Base-by-base conservation (phyloP, 1,140 invertebrate species). In the Artemia franciscana region DNA sequence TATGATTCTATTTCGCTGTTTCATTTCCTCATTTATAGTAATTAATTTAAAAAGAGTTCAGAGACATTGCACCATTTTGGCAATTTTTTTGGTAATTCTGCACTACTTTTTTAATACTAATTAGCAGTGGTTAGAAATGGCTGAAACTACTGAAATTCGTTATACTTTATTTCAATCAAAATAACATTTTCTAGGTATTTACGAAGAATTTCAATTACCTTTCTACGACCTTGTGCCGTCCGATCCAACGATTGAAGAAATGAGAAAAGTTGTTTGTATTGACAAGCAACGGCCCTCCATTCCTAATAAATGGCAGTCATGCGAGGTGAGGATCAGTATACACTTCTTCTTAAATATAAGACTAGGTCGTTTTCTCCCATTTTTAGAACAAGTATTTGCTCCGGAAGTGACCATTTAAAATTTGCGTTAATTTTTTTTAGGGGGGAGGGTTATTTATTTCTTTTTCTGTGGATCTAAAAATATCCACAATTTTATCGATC, bases 231-330 rank as follows among this genome's bases (percentile, higher is more conserved):
- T 87, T 68, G 90, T 96, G 63, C 86, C 88, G 58, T 84, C 85
- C 7, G 91, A 96, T 78, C 92, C 92, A 1, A 84, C 83, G 23
- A 84, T 94, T 68, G 92, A 95, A 68, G 90, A 95, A 71, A 95
- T 96, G 90, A 78, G 83, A 57, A 84, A 86, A 75, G 84, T 91
- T 57, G 89, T 96, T n/a, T 92, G 87, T 69, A 76, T 77, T 15
- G 86, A 94, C 67, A 79, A 82, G 68, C 79, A 86, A 67, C 78
- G 92, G 63, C 92, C 92, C 1, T 84, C 80, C 59, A 86, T 94
- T 67, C 88, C 88, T 15, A 89, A 90, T 72, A 78, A 86, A 69
- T 96, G 91, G 91, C 82, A 86, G 67, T 78, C 80, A 59, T 80
- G 79, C 70, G 80, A 82, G 69, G 79, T 80, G 67, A 69, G 60